Conservation (phyloP, 2,113 vertebrate genomes). For the Plectropomus leopardus region DNA sequence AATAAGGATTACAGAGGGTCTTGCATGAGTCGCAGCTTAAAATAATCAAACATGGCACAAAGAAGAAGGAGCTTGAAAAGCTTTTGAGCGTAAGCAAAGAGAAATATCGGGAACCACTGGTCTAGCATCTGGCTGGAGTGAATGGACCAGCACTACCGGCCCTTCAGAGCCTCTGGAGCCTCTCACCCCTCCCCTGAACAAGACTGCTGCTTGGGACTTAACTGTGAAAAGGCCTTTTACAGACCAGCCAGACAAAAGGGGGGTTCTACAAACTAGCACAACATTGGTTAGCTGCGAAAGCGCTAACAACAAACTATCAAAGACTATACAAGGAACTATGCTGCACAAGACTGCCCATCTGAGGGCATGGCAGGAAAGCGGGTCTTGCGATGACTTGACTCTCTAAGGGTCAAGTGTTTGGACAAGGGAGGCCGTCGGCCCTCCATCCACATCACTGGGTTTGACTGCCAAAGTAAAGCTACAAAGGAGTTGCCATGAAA, state of each 20-base stretch:
- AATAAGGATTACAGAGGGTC: slow-evolving; percentile 50
- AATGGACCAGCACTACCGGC: slow-evolving; percentile 61
- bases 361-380: slow-evolving; percentile 59
- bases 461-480: slow-evolving; percentile 84
- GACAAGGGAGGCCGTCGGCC: slow-evolving; percentile 65
- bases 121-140: slow-evolving; percentile 79
- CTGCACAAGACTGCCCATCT: slow-evolving; percentile 76
- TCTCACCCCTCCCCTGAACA: slow-evolving; percentile 66
- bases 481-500: slow-evolving; percentile 77
- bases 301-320: slow-evolving; percentile 78
- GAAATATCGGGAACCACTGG: slow-evolving; percentile 74
- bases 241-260: slow-evolving; percentile 73
- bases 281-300: slow-evolving; percentile 74
- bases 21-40: slow-evolving; percentile 76
- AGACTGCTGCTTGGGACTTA: slow-evolving; percentile 79
- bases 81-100: slow-evolving; percentile 39
- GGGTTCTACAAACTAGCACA: slow-evolving; percentile 80
- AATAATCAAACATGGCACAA: slow-evolving; percentile 63
- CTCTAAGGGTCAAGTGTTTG: slow-evolving; percentile 61
- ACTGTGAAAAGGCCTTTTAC: slow-evolving; percentile 81
- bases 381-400: slow-evolving; percentile 59
- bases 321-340: slow-evolving; percentile 79
- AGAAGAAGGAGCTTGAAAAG: slow-evolving; percentile 57
- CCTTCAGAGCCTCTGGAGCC: slow-evolving; percentile 74
- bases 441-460: slow-evolving; percentile 70